A percentile compares a stretch with the other conserved stretches of the same genome.
phyloP scores from a whole-genome alignment of 2,797 vertebrate genomes.

The Rhinoraja longicauda region DNA sequence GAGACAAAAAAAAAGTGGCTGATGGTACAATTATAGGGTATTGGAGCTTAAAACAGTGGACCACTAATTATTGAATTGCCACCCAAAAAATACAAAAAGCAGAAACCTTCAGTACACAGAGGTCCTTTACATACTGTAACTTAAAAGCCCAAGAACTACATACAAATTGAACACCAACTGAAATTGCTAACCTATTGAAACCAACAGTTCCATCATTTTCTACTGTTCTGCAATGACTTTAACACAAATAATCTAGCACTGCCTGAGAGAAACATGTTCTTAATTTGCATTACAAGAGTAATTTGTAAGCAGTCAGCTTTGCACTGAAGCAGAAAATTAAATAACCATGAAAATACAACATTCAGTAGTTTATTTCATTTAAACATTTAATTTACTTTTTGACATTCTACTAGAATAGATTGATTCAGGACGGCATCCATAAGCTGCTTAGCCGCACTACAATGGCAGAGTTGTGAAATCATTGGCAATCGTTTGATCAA shows the following conservation, averaged over 20 bases:
- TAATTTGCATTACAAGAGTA: background rate
- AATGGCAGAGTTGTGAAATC: background rate
- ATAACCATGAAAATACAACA: background rate
- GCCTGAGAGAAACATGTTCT: background rate
- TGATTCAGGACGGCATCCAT: background rate
- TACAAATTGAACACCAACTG: no score
- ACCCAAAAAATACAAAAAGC: no score
- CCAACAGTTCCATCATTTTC: no score
- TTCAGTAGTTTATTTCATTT: background rate
- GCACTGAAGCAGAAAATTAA: background rate
- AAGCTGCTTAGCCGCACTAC: background rate
- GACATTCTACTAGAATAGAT: background rate
- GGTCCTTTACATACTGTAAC: no score
- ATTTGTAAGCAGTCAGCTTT: background rate
- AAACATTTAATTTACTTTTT: background rate
- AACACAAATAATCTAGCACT: background rate
- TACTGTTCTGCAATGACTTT: background rate
- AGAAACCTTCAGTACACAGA: no score
- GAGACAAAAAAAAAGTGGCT: no score
- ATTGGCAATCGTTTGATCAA: background rate
- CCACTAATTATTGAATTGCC: no score
- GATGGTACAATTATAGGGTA: no score
- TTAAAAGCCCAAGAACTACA: no score
- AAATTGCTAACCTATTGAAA: no score
- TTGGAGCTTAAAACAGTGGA: no score